Evolutionary conservation across 2,797 vertebrate genomes (phyloP).

Genomic region (Pantherophis vulpinus): DNA sequence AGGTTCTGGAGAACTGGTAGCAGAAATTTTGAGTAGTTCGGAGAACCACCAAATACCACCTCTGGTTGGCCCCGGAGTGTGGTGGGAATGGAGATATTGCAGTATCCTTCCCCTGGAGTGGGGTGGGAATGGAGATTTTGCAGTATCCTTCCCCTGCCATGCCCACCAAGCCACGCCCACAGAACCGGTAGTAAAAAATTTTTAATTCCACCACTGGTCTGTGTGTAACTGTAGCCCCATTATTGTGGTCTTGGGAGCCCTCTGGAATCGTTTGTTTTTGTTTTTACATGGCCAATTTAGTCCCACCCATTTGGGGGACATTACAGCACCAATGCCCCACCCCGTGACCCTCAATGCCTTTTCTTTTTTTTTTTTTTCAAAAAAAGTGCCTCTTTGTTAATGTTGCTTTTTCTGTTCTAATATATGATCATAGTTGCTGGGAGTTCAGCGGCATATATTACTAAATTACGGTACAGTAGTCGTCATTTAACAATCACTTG

Average conservation of each 20-base stretch:
- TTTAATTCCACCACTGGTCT: neutral
- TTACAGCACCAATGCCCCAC: neutral
- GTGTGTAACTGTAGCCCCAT: neutral
- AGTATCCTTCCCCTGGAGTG: too few relatives aligned
- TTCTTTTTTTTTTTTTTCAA: neutral
- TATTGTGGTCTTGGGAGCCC: neutral
- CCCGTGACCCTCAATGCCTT: neutral
- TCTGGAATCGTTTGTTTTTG: neutral
- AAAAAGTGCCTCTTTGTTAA: neutral
- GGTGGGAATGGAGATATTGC: too few relatives aligned
- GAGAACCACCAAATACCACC: too few relatives aligned
- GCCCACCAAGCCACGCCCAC: too few relatives aligned
- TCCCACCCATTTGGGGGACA: neutral
- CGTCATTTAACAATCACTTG: neutral
- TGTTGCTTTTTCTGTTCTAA: neutral
- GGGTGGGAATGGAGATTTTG: too few relatives aligned
- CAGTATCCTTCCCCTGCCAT: too few relatives aligned
- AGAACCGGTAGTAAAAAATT: too few relatives aligned
- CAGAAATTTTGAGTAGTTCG: too few relatives aligned
- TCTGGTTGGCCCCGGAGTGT: too few relatives aligned
- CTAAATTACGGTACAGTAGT: neutral
- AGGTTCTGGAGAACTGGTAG: too few relatives aligned
- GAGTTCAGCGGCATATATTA: neutral
- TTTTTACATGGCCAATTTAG: neutral
- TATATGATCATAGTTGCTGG: neutral